Percentiles rank a stretch among this genome's conserved stretches.
These are phyloP conservation scores for Ptychadena robeensis DNA, from an alignment of 2,797 vertebrate genomes.

Conservation along the genomic window DNA sequence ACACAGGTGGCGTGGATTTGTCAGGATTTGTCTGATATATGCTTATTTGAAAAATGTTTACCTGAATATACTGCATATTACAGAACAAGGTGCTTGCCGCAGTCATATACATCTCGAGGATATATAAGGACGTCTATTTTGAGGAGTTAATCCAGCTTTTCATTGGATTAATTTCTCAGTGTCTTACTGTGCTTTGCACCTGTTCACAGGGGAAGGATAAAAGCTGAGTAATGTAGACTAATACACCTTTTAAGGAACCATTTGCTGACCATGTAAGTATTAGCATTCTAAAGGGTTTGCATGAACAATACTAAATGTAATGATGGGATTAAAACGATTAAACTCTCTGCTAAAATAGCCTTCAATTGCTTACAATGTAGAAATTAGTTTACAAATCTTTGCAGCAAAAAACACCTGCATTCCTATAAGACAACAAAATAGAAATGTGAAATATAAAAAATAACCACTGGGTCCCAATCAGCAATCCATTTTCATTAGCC, in stretches of 20 bases:
- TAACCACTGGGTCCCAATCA: not conserved
- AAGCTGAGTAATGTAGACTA: not conserved
- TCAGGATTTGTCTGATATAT: not conserved
- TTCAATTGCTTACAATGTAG: not conserved
- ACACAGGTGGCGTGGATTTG: not conserved
- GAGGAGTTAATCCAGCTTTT: constrained; percentile 54
- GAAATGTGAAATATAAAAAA: not conserved
- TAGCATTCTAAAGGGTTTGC: not conserved
- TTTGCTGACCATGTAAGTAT: not conserved
- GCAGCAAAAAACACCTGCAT: not conserved
- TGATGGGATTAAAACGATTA: not conserved
- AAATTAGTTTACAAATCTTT: not conserved
- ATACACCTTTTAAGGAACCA: constrained; percentile 19
- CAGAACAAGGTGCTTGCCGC: not conserved
- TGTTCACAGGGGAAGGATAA: constrained; percentile 43
- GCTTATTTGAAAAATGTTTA: not conserved
- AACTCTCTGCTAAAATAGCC: not conserved
- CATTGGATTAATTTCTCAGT: constrained; percentile 55
- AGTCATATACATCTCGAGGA: constrained; percentile 29
- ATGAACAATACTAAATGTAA: not conserved
- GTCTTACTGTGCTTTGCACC: constrained; percentile 51
- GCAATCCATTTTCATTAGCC: too few species aligned
- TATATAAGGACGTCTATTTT: constrained; percentile 57
- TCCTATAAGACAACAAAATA: not conserved
- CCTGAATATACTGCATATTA: not conserved